Percentiles rank a stretch among this genome's conserved stretches.
phyloP scores from a whole-genome alignment of 2,888 invertebrate species.

The Elaeidobius kamerunicus region DNA sequence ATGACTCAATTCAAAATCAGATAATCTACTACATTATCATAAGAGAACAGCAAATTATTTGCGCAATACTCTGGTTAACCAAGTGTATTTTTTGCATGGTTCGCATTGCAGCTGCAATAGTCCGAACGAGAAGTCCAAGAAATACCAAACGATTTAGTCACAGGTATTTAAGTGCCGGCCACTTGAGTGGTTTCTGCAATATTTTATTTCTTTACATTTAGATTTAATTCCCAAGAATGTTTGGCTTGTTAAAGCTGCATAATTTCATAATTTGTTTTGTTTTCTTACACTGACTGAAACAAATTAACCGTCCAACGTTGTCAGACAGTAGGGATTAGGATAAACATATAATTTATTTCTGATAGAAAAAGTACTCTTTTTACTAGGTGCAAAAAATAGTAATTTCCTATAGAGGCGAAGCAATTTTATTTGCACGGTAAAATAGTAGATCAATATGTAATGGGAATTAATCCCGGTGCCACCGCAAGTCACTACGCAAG shows the following conservation, averaged over 20 bases:
- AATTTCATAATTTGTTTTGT: constrained; percentile 2
- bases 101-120: constrained; percentile 18
- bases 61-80: constrained; percentile 10
- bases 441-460: too few relatives aligned
- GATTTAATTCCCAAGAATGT: constrained; percentile 11
- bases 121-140: constrained; percentile 11
- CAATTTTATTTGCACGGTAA: too few relatives aligned
- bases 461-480: too few relatives aligned
- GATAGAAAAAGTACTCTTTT: too few relatives aligned
- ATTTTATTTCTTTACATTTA: constrained; percentile 22
- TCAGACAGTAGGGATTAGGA: too few relatives aligned
- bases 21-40: constrained; percentile 2
- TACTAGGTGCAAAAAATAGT: too few relatives aligned
- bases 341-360: too few relatives aligned
- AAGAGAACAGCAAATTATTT: constrained; percentile 6
- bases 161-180: constrained; percentile 21
- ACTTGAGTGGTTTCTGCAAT: constrained; percentile 13
- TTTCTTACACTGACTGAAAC: background rate
- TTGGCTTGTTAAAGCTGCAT: constrained; percentile 8
- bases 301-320: background rate
- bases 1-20: constrained; percentile 4
- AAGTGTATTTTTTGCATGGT: constrained; percentile 12
- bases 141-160: constrained; percentile 26
- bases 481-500: too few relatives aligned
- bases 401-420: too few relatives aligned